Evolutionary conservation across 2,797 vertebrate species (phyloP), one percentile per base, ranked within the genome.

Genomic region (Brachyrhaphis roseni): DNA sequence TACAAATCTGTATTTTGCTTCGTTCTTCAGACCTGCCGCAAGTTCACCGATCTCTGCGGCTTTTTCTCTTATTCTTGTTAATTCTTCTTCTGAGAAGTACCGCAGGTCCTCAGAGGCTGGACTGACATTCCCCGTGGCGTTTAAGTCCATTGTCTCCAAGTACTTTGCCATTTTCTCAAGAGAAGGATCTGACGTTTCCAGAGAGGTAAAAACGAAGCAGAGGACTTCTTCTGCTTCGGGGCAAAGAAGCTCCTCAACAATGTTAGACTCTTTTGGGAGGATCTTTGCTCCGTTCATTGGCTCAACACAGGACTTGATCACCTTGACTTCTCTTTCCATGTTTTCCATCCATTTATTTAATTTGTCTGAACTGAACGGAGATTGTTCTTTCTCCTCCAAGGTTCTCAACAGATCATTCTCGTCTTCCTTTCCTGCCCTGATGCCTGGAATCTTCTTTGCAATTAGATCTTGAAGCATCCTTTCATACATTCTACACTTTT

Each of bases 291-390:
- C 78, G 5, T 71, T 1, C 71, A 93, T 77, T 11, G 66, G 51
- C 1, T 68, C 64, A 26, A 83, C 89, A 89, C 88, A 87, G 49
- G 81, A 26, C 71, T 13, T 7, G 16, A 81, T 26, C 2, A 84
- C 23, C 16, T 73, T 46, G 55, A 85, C 16, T 77, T 89, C 80
- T 80, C 82, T 4, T 16, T 84, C 59, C 31, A 75, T 10, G 55
- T 79, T n/a, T 66, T 85, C n/a, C 77, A 87, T 45, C 89, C 89
- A 82, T 88, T 85, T 47, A 47, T 36, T 78, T 79, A 94, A 26
- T 64, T 74, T 11, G 76, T 83, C 0, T 28, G 72, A 43, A 1
- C n/a, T 87, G 74, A 90, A 93, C 0, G 4, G 79, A 1, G 72
- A 89, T 1, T 68, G n/a, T 0, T 86, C n/a, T 23, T 74, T 62